phyloP scores from a whole-genome alignment of 2,113 vertebrate genomes.

The Lasiurus borealis region DNA sequence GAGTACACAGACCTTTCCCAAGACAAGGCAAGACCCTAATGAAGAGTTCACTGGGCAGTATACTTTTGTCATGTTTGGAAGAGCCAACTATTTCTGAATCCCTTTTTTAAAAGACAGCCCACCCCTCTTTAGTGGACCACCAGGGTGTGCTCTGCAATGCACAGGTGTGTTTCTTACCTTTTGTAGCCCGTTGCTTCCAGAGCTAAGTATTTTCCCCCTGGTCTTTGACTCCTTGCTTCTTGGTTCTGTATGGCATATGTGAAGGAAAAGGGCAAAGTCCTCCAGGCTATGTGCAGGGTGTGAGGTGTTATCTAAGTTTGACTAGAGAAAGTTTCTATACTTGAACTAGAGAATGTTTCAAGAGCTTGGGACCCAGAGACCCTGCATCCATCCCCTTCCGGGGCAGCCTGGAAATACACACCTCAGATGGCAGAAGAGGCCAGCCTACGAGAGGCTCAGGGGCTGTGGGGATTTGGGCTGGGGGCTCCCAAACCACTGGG shows the following conservation, averaged over 20 bases:
- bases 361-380: constrained; percentile 63
- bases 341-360: constrained; percentile 77
- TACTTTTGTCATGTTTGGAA: neutral
- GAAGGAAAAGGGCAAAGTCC: constrained; percentile 61
- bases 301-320: constrained; percentile 76
- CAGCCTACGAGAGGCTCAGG: constrained; percentile 64
- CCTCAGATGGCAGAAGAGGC: constrained; percentile 65
- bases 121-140: neutral
- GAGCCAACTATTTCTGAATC: neutral
- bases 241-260: constrained; percentile 70
- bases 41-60: neutral
- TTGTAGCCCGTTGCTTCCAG: neutral
- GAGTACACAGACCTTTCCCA: neutral
- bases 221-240: constrained; percentile 51
- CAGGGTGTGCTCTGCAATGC: neutral
- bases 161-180: neutral
- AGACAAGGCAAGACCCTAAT: neutral
- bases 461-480: constrained; percentile 62
- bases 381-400: constrained; percentile 66
- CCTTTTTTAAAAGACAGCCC: neutral
- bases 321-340: constrained; percentile 37
- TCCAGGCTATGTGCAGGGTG: constrained; percentile 65
- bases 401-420: constrained; percentile 75
- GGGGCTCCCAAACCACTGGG: constrained; percentile 62
- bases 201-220: neutral